Evolutionary conservation across 2,113 vertebrate genomes (phyloP), one percentile per base, ranked within the genome.

Genomic region (Neotoma lepida): DNA sequence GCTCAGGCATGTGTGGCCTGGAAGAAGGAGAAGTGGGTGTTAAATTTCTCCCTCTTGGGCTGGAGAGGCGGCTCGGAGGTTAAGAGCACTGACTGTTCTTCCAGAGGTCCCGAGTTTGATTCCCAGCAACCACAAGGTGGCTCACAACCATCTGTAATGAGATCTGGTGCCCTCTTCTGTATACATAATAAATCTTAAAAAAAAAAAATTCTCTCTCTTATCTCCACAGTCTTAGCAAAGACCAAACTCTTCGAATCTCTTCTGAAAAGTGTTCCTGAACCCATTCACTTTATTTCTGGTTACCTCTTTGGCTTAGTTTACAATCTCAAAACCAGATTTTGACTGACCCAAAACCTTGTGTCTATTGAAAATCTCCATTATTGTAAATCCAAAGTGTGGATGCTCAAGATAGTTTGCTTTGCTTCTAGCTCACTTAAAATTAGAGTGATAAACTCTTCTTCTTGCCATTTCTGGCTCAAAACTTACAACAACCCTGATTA

Each of bases 351-450:
- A 94, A 93, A 86, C 13, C 9, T 20, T 41, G 6, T 88, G 1
- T 56, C 54, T 90, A 54, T 54, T 58, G 39, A 87, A 94, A 92
- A 84, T 6, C 9, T 24, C 70, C 64, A 20, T 89, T 95, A 90
- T 14, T 95, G 1, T 18, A 93, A 94, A 93, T 68, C 46, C 30
- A 88, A 88, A 84, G 1, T 35, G 51, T 82, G 76, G 30, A 39
- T 0, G n/a, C 88, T 74, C 33, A 89, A 41, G 35, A 70, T 22
- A 35, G 28, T 71, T 92, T 81, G 63, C 28, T 71, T 84, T 68
- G 35, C n/a, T 86, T 78, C 70, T 87, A 78, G 15, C 73, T 94
- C 74, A 63, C 88, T 86, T 89, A 93, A 88, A 93, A 71, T 2
- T 18, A 9, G 94, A 49, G 9, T 88, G 28, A 61, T 41, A 18